phyloP scores from a whole-genome alignment of 2,113 vertebrate species.

The Charina bottae region DNA sequence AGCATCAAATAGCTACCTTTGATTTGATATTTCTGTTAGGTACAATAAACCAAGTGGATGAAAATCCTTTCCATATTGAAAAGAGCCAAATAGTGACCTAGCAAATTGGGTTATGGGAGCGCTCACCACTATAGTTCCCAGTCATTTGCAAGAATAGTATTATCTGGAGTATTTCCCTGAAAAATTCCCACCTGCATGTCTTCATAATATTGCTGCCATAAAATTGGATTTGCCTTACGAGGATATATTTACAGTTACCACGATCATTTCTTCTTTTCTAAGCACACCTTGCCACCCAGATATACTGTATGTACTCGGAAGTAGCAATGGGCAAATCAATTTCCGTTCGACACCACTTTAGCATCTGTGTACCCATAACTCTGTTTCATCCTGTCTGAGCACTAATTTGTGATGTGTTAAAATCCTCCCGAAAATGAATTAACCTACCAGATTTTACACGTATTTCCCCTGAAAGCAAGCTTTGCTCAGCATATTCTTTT shows the following conservation, averaged over 20 bases:
- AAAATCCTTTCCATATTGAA: neutral
- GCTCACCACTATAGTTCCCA: neutral
- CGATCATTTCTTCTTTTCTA: neutral
- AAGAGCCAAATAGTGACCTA: neutral
- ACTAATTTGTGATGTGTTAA: neutral
- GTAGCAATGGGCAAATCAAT: neutral
- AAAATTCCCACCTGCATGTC: neutral
- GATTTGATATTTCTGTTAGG: neutral
- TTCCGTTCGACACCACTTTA: neutral
- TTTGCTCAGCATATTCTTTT: neutral
- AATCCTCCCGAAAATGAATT: neutral
- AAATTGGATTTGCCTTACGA: neutral
- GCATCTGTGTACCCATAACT: neutral
- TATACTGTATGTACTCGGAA: neutral
- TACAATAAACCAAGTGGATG: neutral
- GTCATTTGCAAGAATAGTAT: neutral
- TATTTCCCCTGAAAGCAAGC: neutral
- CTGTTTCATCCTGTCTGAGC: neutral
- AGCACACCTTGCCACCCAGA: neutral
- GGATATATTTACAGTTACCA: neutral
- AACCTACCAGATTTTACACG: neutral
- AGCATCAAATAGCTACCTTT: neutral
- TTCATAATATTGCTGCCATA: neutral
- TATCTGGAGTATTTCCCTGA: neutral
- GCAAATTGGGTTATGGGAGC: neutral